Evolutionary conservation across 92 coral and sea anemone genomes (phyloP).

Genomic region (Zoanthus solanderi): DNA sequence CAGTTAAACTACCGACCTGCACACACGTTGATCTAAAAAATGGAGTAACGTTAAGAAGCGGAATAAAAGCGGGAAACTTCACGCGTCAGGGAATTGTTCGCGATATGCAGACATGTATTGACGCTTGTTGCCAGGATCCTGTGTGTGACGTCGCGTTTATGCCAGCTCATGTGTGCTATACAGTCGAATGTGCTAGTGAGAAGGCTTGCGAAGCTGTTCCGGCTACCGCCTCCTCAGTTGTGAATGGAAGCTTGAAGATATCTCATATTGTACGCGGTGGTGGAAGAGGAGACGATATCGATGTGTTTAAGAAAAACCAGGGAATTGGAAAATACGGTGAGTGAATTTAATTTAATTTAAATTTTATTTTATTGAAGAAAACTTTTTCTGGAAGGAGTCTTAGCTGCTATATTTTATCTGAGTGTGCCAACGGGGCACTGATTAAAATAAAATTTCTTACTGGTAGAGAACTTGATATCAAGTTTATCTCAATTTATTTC

Average conservation of each 20-base stretch:
- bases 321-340: slow-evolving; percentile 95
- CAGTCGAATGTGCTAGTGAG: slow-evolving; percentile 81
- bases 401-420: neutral
- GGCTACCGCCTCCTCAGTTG: slow-evolving; percentile 82
- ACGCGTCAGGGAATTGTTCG: slow-evolving; percentile 93
- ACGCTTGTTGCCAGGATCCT: slow-evolving; percentile 96
- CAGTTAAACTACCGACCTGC: slow-evolving; percentile 96
- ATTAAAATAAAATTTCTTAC: no score
- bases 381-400: neutral
- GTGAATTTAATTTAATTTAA: neutral
- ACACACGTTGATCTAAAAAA: slow-evolving; percentile 92
- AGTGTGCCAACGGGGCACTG: no score
- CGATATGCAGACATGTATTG: slow-evolving; percentile 99
- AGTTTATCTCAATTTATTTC: no score
- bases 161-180: slow-evolving; percentile 93
- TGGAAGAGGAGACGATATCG: slow-evolving; percentile 93
- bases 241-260: slow-evolving; percentile 88
- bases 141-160: slow-evolving; percentile 96
- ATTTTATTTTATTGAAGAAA: neutral
- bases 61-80: slow-evolving; percentile 95
- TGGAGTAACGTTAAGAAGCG: slow-evolving; percentile 93
- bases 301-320: slow-evolving; percentile 91
- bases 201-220: slow-evolving; percentile 93
- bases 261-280: slow-evolving; percentile 99
- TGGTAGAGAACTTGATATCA: no score